Evolutionary conservation across 2,888 invertebrate species (phyloP).

Genomic region (Dione juno): DNA sequence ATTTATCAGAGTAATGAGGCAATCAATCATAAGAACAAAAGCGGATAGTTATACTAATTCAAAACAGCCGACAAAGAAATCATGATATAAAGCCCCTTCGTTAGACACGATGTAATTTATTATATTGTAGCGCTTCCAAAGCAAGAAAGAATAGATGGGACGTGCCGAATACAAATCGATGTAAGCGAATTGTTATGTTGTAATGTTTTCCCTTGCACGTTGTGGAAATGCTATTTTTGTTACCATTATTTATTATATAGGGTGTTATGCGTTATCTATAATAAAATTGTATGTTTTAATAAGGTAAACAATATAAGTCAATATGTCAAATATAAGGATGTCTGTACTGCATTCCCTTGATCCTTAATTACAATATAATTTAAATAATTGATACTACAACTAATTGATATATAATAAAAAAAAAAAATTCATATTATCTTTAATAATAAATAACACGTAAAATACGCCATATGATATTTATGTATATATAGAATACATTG

Average conservation of each 20-base stretch:
- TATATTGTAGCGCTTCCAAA: conserved; percentile 61
- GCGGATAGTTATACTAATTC: conserved; percentile 48
- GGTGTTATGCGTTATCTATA: too few species aligned
- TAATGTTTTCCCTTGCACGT: conserved; percentile 12
- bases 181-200: conserved; percentile 25
- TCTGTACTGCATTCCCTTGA: too few species aligned
- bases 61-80: conserved; percentile 48
- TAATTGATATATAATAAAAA: too few species aligned
- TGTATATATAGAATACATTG: too few species aligned
- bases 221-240: neutral
- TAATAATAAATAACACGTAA: too few species aligned
- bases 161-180: conserved; percentile 46
- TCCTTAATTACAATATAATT: too few species aligned
- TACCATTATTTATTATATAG: neutral
- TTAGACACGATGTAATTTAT: conserved; percentile 64
- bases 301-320: too few species aligned
- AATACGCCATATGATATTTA: too few species aligned
- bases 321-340: too few species aligned
- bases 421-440: too few species aligned
- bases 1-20: conserved; percentile 32
- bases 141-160: conserved; percentile 51
- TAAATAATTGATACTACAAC: too few species aligned
- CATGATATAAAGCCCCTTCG: conserved; percentile 59
- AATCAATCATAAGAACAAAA: conserved; percentile 40
- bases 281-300: too few species aligned